Base-by-base conservation (phyloP, 2,797 vertebrate species). In the Fistularia tabacaria region DNA sequence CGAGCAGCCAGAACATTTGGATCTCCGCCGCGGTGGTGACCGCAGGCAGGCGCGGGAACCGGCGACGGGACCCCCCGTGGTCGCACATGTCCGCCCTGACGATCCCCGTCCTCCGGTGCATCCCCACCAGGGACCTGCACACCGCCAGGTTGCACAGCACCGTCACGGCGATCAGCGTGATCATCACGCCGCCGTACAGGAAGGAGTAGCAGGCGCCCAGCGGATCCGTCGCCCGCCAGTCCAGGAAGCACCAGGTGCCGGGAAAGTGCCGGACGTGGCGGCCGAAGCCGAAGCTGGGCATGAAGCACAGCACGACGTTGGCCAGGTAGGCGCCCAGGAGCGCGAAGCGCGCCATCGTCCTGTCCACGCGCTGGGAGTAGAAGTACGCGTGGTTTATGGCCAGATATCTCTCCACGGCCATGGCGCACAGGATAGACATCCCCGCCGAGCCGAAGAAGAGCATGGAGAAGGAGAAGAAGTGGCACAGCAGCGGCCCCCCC, bases 391-490 rank as follows among this genome's bases (percentile, higher is more conserved):
- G 91, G 77, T 88, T 92, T 46, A 93, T 92, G 54, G 92, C 92
- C 74, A 93, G 49, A 76, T 92, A 93, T 10, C 92, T 78, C 64
- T 93, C 92, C 66, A 93, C 89, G 0, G 92, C 87, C 92, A 93
- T 93, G 6, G 91, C 88, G 76, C 92, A 93, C 64, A 93, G 74
- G 57, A 93, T 91, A 57, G 90, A 91, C 89, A 91, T 91, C 0
- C 92, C 92, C 0, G 91, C 90, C 0, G 91, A 91, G 15, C 91
- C 91, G 53, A 92, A 92, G 77, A 93, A 93, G 9, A 93, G 86
- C 92, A 93, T 92, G 51, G 91, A 92, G 80, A 92, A 93, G 48
- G 92, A 93, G 77, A 93, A 92, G 80, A 92, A 92, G 64, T 93
- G 85, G 70, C 92, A 93, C 12, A 93, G 88, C 43, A 82, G 79